Evolutionary conservation across 2,113 vertebrate genomes (phyloP).

Genomic region (Hymenochirus boettgeri): DNA sequence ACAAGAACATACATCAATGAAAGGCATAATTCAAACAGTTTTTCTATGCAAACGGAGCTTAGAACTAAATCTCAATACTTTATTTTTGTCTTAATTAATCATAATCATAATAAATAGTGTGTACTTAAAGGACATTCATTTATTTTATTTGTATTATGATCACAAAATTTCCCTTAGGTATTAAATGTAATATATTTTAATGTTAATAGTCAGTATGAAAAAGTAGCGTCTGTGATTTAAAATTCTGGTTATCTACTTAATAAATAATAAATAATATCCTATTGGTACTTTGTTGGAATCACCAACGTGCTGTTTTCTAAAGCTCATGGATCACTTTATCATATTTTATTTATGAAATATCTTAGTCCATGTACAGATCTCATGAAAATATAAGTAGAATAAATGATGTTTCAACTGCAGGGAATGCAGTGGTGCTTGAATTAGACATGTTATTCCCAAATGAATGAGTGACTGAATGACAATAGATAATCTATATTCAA

Average conservation of each 20-base stretch:
- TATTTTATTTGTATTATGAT: no score
- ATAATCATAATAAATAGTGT: no score
- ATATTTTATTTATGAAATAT: conserved; percentile 5
- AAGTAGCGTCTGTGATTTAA: no score
- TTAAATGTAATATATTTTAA: no score
- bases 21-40: no score
- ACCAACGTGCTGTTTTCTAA: neutral
- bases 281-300: neutral
- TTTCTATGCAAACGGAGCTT: no score
- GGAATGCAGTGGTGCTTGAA: conserved; percentile 24
- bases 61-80: no score
- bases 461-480: conserved; percentile 40
- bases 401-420: conserved; percentile 32
- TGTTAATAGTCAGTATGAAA: no score
- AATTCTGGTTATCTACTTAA: neutral
- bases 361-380: conserved; percentile 10
- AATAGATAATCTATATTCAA: conserved; percentile 44
- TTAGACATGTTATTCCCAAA: conserved; percentile 32
- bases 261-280: neutral
- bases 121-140: no score
- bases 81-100: no score
- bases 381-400: conserved; percentile 22
- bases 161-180: no score
- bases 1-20: no score
- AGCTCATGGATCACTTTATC: neutral